phyloP scores from a whole-genome alignment of 2,888 invertebrate genomes.

The Colletes collaris region DNA sequence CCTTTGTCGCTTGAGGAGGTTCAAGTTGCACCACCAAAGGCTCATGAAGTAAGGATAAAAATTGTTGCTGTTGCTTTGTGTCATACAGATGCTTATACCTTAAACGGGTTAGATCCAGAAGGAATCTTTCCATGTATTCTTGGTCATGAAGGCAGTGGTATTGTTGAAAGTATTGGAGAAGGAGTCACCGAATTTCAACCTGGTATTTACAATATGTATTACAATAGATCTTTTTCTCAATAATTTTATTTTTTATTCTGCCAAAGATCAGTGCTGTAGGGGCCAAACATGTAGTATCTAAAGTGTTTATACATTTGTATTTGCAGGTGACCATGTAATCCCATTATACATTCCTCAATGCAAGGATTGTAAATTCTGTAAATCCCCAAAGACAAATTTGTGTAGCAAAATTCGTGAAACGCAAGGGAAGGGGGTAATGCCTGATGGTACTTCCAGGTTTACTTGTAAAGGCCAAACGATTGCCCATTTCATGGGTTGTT shows the following conservation, averaged over 20 bases:
- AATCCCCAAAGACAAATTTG: conserved; percentile 97
- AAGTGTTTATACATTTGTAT: neutral
- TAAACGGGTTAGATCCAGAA: conserved; percentile 94
- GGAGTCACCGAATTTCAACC: conserved; percentile 93
- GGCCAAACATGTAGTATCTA: no score
- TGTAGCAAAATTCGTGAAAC: conserved; percentile 95
- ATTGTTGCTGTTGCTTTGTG: conserved; percentile 93
- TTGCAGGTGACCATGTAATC: conserved; percentile 95
- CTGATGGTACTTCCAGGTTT: conserved; percentile 95
- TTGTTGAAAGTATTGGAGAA: conserved; percentile 98
- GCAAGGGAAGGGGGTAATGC: conserved; percentile 95
- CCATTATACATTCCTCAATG: conserved; percentile 99
- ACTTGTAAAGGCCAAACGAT: conserved; percentile 91
- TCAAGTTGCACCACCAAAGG: conserved; percentile 96
- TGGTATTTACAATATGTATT: conserved; percentile 83
- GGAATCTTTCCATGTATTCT: conserved; percentile 96
- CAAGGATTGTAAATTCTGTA: conserved; percentile 97
- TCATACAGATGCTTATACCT: conserved; percentile 96
- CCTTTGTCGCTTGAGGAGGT: conserved; percentile 95
- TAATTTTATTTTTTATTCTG: no score
- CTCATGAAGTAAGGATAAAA: conserved; percentile 95
- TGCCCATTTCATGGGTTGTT: conserved; percentile 98
- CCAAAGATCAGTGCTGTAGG: no score
- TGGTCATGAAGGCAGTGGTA: conserved; percentile 98
- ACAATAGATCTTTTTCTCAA: no score